Conservation (phyloP, 2,888 invertebrate species). For the Melanostoma scalare region DNA sequence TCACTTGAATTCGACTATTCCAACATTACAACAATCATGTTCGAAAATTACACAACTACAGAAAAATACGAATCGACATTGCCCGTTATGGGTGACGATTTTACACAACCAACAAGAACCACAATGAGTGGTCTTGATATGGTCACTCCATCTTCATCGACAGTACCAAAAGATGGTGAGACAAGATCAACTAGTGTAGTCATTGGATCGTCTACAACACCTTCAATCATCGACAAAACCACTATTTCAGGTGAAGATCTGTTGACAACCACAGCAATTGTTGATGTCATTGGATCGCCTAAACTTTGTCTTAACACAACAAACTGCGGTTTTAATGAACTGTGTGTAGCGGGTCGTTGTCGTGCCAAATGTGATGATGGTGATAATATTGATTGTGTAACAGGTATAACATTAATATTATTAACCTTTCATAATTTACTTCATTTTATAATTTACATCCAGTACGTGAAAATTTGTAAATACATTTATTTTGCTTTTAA, state of each 20-base stretch:
- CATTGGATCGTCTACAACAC: slow-evolving; percentile 61
- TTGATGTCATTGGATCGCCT: slow-evolving; percentile 77
- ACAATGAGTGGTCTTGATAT: slow-evolving; percentile 54
- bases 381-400: slow-evolving; percentile 77
- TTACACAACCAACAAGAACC: slow-evolving; percentile 62
- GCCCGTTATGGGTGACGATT: slow-evolving; percentile 56
- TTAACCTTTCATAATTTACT: slow-evolving; percentile 51
- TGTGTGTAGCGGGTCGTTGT: slow-evolving; percentile 85
- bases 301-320: slow-evolving; percentile 84
- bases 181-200: slow-evolving; percentile 55
- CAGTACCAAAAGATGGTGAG: slow-evolving; percentile 58
- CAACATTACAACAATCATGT: slow-evolving; percentile 75
- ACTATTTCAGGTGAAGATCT: slow-evolving; percentile 41
- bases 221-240: slow-evolving; percentile 61
- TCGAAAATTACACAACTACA: slow-evolving; percentile 64
- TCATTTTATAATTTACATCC: slow-evolving; percentile 49
- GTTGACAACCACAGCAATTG: slow-evolving; percentile 75
- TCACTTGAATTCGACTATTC: slow-evolving; percentile 78
- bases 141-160: slow-evolving; percentile 34
- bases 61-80: slow-evolving; percentile 56
- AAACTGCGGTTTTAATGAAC: slow-evolving; percentile 85
- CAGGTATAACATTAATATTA: slow-evolving; percentile 79
- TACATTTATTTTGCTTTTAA: slow-evolving; percentile 45
- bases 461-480: slow-evolving; percentile 32
- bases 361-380: slow-evolving; percentile 79